Conservation (phyloP, 2,797 vertebrate species). For the Brachyrhaphis roseni region DNA sequence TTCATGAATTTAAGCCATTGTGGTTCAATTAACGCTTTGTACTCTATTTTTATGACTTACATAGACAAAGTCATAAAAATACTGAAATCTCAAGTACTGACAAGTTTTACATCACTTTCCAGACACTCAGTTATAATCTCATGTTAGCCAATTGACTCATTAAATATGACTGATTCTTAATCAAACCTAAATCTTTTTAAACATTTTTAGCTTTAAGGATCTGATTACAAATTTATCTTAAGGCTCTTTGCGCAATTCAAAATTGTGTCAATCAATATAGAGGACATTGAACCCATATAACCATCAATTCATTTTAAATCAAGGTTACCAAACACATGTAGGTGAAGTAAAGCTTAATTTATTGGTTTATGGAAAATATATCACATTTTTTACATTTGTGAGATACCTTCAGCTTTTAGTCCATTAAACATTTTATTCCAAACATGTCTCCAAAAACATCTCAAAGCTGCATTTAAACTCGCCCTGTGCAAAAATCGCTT, state of each 20-base stretch:
- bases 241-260: neutral
- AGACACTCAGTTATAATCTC: neutral
- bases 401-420: conserved; percentile 80
- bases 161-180: neutral
- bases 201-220: neutral
- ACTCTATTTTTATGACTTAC: neutral
- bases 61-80: neutral
- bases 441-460: conserved; percentile 44
- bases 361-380: conserved; percentile 92
- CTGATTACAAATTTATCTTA: neutral
- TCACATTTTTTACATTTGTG: conserved; percentile 85
- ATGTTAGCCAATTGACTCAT: neutral
- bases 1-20: neutral
- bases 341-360: conserved; percentile 83
- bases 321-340: conserved; percentile 37
- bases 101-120: neutral
- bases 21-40: neutral
- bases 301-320: neutral
- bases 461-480: conserved; percentile 42
- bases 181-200: neutral
- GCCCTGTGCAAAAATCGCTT: conserved; percentile 27
- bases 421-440: conserved; percentile 61
- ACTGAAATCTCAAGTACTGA: neutral
- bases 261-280: neutral
- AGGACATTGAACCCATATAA: neutral